Base-by-base conservation (phyloP, 2,888 invertebrate genomes). In the Drosophila helvetica region DNA sequence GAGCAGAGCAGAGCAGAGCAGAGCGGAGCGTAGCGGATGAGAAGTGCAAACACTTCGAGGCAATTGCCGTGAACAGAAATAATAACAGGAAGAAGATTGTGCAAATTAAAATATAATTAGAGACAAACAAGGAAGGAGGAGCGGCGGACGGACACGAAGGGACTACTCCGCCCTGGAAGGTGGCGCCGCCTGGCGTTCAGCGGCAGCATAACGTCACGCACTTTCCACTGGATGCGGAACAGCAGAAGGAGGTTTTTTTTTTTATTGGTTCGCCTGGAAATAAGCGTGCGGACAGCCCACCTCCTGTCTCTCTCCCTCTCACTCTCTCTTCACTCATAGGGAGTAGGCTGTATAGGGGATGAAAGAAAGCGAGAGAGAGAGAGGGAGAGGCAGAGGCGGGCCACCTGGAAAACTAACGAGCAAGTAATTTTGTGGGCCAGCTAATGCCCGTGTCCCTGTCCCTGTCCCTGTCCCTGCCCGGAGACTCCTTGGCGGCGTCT, bases 51-150 rank as follows among this genome's bases (percentile, higher is more conserved):
- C 88, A 84, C 88, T 83, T 74, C 75, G 69, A 66, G 73, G 58
- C 78, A 68, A 57, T 56, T 63, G 55, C 65, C 25, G 62, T 45
- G 56, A 51, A 58, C 45, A 68, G 55, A 45, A 57, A 63, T 61
- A 74, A 57, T 54, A 54, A 59, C 63, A 48, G 63, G 55, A 69
- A 63, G 50, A 83, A 67, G 63, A 72, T 72, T 78, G 78, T 62
- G 76, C 80, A 86, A 89, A 86, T 89, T 82, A 85, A 88, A 86
- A 86, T 84, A 87, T 89, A 89, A 89, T 88, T 88, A 88, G 80
- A 90, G 88, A 85, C 77, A 89, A 90, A 90, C 88, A 86, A 79
- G 77, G 73, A 78, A 25, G 25, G 7, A 27, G 27, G 2, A 7
- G 27, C 27, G 8, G 2, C 25, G 25, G 25, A 7, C 7, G 79